phyloP scores from a whole-genome alignment of 2,888 invertebrate genomes.

The Dexiosoma caninum region DNA sequence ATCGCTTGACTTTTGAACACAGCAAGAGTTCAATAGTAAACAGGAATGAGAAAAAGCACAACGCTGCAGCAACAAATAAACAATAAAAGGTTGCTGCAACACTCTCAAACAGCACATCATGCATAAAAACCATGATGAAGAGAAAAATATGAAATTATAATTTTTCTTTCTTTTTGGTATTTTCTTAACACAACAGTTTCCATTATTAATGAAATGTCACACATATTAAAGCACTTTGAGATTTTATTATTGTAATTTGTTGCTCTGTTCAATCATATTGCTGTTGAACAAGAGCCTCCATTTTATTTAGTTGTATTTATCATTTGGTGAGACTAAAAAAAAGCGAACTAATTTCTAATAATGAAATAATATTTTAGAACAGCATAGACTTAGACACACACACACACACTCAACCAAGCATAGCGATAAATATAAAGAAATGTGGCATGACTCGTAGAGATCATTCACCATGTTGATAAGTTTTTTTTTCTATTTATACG shows the following conservation, averaged over 20 bases:
- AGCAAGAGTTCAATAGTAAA: constrained; percentile 36
- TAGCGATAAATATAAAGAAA: background rate
- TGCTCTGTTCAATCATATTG: background rate
- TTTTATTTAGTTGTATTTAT: constrained; percentile 21
- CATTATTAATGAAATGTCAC: constrained; percentile 47
- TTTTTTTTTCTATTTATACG: background rate
- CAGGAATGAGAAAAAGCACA: background rate
- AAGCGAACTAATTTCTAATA: constrained; percentile 21
- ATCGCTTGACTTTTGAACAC: constrained; percentile 35
- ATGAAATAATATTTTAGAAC: constrained; percentile 19
- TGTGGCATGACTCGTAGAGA: constrained; percentile 52
- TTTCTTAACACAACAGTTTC: constrained; percentile 14
- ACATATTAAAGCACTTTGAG: constrained; percentile 33
- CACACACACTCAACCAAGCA: no score
- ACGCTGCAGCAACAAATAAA: background rate
- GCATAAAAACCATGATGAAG: background rate
- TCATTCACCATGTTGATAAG: constrained; percentile 42
- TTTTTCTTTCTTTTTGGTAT: background rate
- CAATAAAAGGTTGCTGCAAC: constrained; percentile 24
- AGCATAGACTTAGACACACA: background rate
- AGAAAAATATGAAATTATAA: constrained; percentile 42
- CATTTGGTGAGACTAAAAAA: constrained; percentile 16
- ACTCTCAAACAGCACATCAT: background rate
- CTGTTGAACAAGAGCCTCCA: constrained; percentile 10
- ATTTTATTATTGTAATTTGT: no score